Evolutionary conservation across 92 coral and sea anemone species (phyloP).

Genomic region (Blastomussa wellsi): DNA sequence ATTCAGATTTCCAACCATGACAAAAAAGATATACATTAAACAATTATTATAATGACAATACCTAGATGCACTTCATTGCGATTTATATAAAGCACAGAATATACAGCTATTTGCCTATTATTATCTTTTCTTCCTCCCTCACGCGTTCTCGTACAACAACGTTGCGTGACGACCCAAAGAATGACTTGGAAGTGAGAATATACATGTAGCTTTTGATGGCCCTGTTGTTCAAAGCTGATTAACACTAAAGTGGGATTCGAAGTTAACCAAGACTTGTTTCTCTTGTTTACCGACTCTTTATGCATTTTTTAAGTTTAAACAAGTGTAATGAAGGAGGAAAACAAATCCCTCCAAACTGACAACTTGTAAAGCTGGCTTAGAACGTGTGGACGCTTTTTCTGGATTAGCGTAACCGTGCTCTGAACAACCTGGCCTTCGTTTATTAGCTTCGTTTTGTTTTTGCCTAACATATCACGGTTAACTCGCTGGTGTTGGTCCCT

Average conservation of each 20-base stretch:
- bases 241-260: not conserved
- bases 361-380: not conserved
- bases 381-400: not conserved
- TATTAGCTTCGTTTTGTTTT: not conserved
- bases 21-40: constrained; percentile 7
- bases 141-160: not conserved
- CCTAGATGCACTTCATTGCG: constrained; percentile 6
- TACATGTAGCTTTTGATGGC: too few relatives aligned
- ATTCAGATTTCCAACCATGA: not conserved
- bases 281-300: not conserved
- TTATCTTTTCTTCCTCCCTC: not conserved
- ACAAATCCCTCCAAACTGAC: too few relatives aligned
- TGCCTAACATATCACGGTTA: not conserved
- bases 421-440: not conserved
- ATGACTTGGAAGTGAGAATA: not conserved
- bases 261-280: not conserved
- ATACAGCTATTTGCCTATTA: not conserved
- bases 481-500: too few relatives aligned
- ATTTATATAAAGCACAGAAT: constrained; percentile 11
- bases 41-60: not conserved
- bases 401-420: not conserved
- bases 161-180: not conserved
- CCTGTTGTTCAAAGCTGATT: too few relatives aligned
- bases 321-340: not conserved
- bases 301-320: not conserved